Conservation (phyloP, 2,888 invertebrate species). For the Dichetophora obliterata region DNA sequence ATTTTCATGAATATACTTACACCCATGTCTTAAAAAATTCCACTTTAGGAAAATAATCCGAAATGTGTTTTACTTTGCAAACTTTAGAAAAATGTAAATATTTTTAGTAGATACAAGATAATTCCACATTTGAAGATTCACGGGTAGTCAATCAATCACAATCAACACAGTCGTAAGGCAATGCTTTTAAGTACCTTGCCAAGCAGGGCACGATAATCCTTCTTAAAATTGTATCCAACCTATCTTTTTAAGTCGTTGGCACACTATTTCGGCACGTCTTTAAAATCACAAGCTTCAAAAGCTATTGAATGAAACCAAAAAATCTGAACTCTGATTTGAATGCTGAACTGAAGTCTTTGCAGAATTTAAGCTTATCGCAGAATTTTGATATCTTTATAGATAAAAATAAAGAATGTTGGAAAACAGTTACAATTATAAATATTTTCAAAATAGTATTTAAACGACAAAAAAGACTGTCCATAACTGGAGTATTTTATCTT, state of each 20-base stretch:
- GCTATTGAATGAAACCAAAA: conserved; percentile 53
- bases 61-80: no score
- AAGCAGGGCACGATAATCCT: neutral
- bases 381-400: conserved; percentile 53
- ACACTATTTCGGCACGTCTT: conserved; percentile 49
- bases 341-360: neutral
- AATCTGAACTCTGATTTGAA: conserved; percentile 32
- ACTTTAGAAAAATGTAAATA: no score
- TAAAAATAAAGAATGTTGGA: conserved; percentile 43
- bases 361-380: conserved; percentile 44
- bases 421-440: no score
- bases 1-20: no score
- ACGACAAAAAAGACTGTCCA: neutral
- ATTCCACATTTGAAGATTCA: no score
- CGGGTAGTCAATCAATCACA: no score
- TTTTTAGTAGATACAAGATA: no score
- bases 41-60: no score
- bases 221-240: neutral
- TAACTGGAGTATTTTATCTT: neutral
- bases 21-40: no score
- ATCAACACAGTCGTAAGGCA: no score
- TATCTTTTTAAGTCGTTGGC: neutral
- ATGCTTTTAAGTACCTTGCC: neutral
- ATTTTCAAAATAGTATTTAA: neutral
- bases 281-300: conserved; percentile 43